Conservation (phyloP, 2,113 vertebrate species). For the Bothrops jararaca region DNA sequence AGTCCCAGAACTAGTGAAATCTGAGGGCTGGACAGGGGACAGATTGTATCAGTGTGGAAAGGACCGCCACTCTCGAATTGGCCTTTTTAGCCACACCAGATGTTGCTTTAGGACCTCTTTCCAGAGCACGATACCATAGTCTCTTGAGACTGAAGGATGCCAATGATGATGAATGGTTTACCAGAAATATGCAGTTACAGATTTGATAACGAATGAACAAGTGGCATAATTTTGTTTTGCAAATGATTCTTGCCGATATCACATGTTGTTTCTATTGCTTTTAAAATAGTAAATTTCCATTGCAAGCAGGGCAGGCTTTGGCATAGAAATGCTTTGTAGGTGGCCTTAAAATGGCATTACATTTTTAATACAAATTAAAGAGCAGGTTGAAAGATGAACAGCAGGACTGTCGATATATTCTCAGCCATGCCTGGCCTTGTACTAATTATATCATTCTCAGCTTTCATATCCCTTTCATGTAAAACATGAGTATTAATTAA, state of each 20-base stretch:
- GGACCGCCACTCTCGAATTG: no score
- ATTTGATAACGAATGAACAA: neutral
- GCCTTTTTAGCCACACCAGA: no score
- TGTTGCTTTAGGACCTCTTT: no score
- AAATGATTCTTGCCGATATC: neutral
- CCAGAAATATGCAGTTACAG: neutral
- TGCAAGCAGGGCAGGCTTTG: neutral
- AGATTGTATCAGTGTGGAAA: no score
- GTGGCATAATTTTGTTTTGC: neutral
- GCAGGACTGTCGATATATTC: neutral
- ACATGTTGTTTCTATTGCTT: neutral
- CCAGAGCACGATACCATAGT: no score
- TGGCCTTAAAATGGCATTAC: neutral
- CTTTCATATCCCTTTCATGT: neutral
- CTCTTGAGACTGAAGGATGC: no score
- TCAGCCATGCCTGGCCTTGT: neutral
- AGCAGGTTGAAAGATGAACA: neutral
- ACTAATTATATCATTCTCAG: neutral
- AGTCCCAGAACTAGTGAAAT: no score
- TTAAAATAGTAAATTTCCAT: neutral
- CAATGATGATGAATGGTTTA: no score
- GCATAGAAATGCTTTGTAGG: neutral
- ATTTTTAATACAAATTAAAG: neutral
- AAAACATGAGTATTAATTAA: neutral
- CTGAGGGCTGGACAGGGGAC: no score